Conservation (phyloP, 2,113 vertebrate species). For the Syrmaticus mikado region DNA sequence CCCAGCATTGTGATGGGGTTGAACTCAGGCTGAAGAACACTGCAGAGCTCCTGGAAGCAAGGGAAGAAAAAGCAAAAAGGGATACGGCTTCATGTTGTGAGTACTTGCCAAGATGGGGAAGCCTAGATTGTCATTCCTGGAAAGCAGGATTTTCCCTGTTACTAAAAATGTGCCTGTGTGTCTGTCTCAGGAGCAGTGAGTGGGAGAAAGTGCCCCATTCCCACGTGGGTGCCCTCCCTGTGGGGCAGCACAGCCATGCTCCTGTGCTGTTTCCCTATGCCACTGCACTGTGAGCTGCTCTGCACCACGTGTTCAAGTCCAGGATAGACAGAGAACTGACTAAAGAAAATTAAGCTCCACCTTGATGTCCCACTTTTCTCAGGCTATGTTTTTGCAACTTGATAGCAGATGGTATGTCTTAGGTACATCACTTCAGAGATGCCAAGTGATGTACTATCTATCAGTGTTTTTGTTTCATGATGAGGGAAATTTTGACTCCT, state of each 20-base stretch:
- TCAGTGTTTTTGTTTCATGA: conserved; percentile 66
- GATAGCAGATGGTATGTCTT: conserved; percentile 61
- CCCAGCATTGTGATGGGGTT: background rate
- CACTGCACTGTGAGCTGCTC: background rate
- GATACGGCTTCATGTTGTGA: rapidly evolving
- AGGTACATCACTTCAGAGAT: conserved; percentile 67
- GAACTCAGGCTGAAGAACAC: background rate
- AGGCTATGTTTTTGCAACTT: conserved; percentile 69
- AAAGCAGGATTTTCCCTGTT: background rate
- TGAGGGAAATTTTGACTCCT: conserved; percentile 66
- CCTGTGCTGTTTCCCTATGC: background rate
- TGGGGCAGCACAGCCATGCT: background rate
- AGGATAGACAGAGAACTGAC: conserved; percentile 56
- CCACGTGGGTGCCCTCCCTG: background rate
- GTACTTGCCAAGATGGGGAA: background rate
- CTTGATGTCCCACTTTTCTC: conserved; percentile 71
- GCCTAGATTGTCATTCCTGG: background rate
- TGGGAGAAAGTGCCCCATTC: background rate
- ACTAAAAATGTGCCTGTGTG: background rate
- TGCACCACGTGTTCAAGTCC: background rate
- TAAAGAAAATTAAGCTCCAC: conserved; percentile 68
- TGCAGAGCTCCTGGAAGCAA: background rate
- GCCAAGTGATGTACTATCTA: conserved; percentile 66
- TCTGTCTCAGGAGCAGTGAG: background rate
- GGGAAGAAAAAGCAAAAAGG: background rate